These are phyloP conservation scores for Tauraco hartlaubi DNA, from an alignment of 2,797 vertebrate genomes.

Conservation along the genomic window DNA sequence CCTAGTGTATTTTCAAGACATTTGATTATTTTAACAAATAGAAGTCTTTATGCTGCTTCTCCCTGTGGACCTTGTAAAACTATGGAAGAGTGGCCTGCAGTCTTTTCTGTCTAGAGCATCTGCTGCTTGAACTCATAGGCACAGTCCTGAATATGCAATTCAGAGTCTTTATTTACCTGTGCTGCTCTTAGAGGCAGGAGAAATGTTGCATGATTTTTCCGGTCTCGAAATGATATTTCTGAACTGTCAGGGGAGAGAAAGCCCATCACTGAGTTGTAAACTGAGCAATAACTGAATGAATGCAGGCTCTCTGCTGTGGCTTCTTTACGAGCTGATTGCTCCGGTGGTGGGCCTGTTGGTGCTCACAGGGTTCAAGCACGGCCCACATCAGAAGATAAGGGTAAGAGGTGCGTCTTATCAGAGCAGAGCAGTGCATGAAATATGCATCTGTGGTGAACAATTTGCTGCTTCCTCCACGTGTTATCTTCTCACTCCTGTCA, in stretches of 20 bases:
- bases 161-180: constrained; percentile 27
- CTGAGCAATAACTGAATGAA: background rate
- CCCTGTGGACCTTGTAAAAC: constrained; percentile 17
- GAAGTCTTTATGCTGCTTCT: constrained; percentile 23
- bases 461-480: background rate
- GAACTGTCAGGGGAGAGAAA: background rate
- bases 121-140: background rate
- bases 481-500: background rate
- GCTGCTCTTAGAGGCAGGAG: constrained; percentile 6
- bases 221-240: background rate
- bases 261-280: background rate
- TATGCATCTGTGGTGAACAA: background rate
- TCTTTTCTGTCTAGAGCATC: background rate
- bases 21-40: constrained; percentile 52
- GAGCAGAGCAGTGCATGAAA: background rate
- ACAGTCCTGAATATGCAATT: background rate
- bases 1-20: background rate
- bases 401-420: background rate
- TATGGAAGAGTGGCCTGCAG: background rate
- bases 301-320: background rate
- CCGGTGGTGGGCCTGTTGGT: background rate
- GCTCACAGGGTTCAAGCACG: background rate
- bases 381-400: background rate
- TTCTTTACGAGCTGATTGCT: background rate
- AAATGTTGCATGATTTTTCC: background rate